Evolutionary conservation across 2,888 invertebrate genomes (phyloP).

Genomic region (Hydraecia micacea): DNA sequence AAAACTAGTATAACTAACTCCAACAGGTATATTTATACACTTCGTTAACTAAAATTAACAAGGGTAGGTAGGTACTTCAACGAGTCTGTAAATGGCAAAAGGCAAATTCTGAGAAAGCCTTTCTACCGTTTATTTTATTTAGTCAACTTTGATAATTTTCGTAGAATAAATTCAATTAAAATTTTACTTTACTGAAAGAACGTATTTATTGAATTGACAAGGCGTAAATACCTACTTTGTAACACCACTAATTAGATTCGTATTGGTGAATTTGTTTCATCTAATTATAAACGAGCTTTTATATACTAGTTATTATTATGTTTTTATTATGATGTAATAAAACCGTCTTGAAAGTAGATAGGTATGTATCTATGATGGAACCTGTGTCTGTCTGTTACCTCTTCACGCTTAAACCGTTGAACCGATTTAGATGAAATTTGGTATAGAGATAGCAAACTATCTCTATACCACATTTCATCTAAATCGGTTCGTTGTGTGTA

Average conservation of each 20-base stretch:
- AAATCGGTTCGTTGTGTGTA: too few species aligned
- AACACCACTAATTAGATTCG: background rate
- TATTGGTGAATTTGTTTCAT: conserved; percentile 12
- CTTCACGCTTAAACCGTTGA: too few species aligned
- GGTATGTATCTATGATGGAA: too few species aligned
- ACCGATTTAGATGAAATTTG: too few species aligned
- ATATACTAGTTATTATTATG: too few species aligned
- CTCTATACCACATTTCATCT: too few species aligned
- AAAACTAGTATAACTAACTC: background rate
- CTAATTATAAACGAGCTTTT: too few species aligned
- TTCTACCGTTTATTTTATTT: conserved; percentile 25
- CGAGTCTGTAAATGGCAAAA: conserved; percentile 29
- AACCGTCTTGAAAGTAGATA: background rate
- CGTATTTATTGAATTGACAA: conserved; percentile 10
- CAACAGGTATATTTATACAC: conserved; percentile 31
- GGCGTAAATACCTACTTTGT: background rate
- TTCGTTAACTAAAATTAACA: conserved; percentile 60
- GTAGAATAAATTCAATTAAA: conserved; percentile 7
- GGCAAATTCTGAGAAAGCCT: conserved; percentile 28
- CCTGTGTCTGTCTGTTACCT: too few species aligned
- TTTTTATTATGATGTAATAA: background rate
- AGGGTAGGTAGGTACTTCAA: conserved; percentile 19
- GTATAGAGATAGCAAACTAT: too few species aligned
- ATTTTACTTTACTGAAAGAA: background rate
- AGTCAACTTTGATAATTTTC: conserved; percentile 8